A percentile compares a stretch with the other conserved stretches of the same genome.
These are phyloP conservation scores for Eristalis intricaria DNA, from an alignment of 2,888 invertebrate species.

Conservation along the genomic window DNA sequence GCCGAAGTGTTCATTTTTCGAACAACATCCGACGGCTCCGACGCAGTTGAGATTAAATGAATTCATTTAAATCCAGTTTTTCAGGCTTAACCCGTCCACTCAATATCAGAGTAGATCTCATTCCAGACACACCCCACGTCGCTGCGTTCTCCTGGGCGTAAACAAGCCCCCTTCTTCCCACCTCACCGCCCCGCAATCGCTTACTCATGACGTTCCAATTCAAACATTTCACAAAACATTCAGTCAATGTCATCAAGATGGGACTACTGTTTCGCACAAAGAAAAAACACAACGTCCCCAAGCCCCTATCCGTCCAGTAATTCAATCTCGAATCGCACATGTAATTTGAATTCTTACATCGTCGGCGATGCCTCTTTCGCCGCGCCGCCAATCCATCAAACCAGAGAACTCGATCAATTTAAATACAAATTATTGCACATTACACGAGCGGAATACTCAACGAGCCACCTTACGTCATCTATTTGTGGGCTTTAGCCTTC, in stretches of 20 bases:
- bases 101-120: not conserved
- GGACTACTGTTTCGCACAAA: not conserved
- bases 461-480: conserved; percentile 32
- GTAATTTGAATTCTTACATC: conserved; percentile 42
- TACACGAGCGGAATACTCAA: conserved; percentile 40
- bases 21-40: not conserved
- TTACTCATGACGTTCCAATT: not conserved
- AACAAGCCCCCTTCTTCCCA: not conserved
- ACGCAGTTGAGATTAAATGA: not conserved
- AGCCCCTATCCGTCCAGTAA: not conserved
- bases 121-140: not conserved
- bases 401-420: conserved; percentile 47
- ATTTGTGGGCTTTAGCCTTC: conserved; percentile 10
- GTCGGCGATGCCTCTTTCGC: conserved; percentile 1
- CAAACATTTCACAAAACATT: not conserved
- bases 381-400: not conserved
- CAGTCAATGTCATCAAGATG: not conserved
- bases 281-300: not conserved
- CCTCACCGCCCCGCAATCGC: not conserved
- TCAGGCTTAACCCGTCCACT: not conserved
- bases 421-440: conserved; percentile 34
- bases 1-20: not conserved
- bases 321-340: conserved; percentile 26
- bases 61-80: not conserved
- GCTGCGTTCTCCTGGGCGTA: not conserved